Percentiles rank a stretch among this genome's conserved stretches.
These are phyloP conservation scores for Calcarius lapponicus DNA, from an alignment of 2,797 vertebrate species.

Conservation along the genomic window DNA sequence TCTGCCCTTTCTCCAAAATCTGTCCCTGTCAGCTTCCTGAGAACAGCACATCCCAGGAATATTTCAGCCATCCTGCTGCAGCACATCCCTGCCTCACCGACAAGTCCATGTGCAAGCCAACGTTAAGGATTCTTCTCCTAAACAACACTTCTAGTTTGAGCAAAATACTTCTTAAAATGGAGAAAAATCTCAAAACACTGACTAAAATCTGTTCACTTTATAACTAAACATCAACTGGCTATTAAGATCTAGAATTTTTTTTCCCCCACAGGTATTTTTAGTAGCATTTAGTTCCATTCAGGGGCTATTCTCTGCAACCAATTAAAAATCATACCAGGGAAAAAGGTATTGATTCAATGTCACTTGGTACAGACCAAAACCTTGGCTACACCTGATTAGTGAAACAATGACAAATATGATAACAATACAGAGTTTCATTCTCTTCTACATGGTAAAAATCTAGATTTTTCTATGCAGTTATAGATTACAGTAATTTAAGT, in stretches of 20 bases:
- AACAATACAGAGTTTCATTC: background rate
- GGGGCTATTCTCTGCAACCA: background rate
- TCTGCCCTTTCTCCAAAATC: background rate
- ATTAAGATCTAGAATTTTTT: background rate
- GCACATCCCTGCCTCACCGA: background rate
- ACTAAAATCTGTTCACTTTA: background rate
- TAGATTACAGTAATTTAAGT: background rate
- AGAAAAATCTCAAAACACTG: background rate
- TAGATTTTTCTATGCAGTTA: background rate
- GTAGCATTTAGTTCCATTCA: background rate
- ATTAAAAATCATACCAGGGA: background rate
- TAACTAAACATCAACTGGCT: background rate
- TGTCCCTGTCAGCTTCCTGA: background rate
- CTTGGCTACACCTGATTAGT: background rate
- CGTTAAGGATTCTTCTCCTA: background rate
- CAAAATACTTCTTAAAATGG: background rate
- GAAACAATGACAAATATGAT: background rate
- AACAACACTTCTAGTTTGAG: background rate
- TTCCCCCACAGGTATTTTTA: background rate
- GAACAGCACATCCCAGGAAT: background rate
- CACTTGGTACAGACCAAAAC: background rate
- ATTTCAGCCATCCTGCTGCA: background rate
- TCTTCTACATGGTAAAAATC: background rate
- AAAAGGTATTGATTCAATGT: background rate
- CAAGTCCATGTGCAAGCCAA: accelerated